Evolutionary conservation across 2,888 invertebrate genomes (phyloP).

Genomic region (Perithous albicinctus): DNA sequence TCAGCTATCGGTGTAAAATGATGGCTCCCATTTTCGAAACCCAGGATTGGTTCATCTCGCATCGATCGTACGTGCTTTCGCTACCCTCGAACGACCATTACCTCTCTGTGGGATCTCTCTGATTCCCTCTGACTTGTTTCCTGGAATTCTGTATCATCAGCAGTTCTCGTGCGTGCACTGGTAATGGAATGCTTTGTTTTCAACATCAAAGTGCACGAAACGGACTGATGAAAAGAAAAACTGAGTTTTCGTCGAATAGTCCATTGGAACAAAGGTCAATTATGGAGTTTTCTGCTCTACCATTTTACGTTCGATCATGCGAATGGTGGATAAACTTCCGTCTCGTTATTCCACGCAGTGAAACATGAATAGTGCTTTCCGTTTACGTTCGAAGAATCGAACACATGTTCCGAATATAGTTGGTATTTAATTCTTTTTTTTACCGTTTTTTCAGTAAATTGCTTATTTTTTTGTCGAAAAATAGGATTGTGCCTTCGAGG

Average conservation of each 20-base stretch:
- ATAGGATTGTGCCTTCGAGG: too few species aligned
- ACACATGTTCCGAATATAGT: not conserved
- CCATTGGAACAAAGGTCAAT: conserved; percentile 10
- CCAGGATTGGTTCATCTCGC: not conserved
- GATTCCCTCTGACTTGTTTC: conserved; percentile 18
- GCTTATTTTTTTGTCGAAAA: not conserved
- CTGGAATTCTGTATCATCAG: conserved; percentile 8
- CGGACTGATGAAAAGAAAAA: not conserved
- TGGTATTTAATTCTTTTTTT: not conserved
- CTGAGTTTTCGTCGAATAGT: not conserved
- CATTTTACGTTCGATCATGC: not conserved
- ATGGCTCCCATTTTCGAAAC: not conserved
- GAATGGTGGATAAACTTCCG: not conserved
- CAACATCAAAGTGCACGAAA: not conserved
- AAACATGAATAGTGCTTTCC: not conserved
- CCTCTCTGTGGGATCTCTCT: conserved; percentile 1
- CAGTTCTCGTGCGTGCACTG: not conserved
- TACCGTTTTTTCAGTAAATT: not conserved
- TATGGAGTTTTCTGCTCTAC: not conserved
- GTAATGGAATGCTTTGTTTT: not conserved
- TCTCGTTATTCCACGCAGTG: not conserved
- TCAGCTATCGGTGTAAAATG: conserved; percentile 2
- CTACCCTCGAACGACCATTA: not conserved
- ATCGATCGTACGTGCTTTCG: conserved; percentile 25
- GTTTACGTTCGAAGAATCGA: not conserved